A percentile compares a stretch with the other conserved stretches of the same genome.
These are phyloP conservation scores for Apteryx mantelli DNA, from an alignment of 2,113 vertebrate species.

Conservation along the genomic window DNA sequence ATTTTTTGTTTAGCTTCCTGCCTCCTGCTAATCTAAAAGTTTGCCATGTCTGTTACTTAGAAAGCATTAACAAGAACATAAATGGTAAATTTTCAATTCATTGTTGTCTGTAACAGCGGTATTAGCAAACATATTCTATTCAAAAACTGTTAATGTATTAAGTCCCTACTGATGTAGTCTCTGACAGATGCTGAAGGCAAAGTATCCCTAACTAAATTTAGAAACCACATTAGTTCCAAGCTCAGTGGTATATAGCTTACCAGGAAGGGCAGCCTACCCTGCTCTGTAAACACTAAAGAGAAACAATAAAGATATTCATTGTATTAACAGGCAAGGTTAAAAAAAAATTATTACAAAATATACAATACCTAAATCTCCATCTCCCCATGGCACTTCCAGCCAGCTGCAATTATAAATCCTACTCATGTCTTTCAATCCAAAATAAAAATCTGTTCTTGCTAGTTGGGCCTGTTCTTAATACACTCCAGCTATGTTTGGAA, in stretches of 20 bases:
- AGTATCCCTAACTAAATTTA: slow-evolving; percentile 60
- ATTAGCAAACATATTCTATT: background rate
- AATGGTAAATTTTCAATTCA: background rate
- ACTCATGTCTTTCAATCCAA: slow-evolving; percentile 80
- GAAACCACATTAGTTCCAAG: slow-evolving; percentile 56
- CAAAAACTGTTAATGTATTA: slow-evolving; percentile 31
- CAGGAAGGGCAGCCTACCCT: background rate
- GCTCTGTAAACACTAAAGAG: slow-evolving; percentile 48
- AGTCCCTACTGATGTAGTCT: background rate
- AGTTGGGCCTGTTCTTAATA: background rate
- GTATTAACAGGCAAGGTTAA: background rate
- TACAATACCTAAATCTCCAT: slow-evolving; percentile 91
- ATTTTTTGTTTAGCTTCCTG: background rate
- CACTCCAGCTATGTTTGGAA: slow-evolving; percentile 46
- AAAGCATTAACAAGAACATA: background rate
- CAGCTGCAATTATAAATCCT: slow-evolving; percentile 81
- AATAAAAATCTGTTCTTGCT: slow-evolving; percentile 25
- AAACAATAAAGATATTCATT: background rate
- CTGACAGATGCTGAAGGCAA: background rate
- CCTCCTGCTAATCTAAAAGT: background rate
- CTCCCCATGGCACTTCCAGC: slow-evolving; percentile 92
- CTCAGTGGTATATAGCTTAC: slow-evolving; percentile 50
- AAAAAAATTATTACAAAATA: background rate
- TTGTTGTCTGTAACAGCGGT: background rate
- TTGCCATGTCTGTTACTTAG: background rate